Percentiles rank a stretch among this genome's conserved stretches.
Conservation (phyloP, 2,888 invertebrate species). For the Napeogenes inachia region DNA sequence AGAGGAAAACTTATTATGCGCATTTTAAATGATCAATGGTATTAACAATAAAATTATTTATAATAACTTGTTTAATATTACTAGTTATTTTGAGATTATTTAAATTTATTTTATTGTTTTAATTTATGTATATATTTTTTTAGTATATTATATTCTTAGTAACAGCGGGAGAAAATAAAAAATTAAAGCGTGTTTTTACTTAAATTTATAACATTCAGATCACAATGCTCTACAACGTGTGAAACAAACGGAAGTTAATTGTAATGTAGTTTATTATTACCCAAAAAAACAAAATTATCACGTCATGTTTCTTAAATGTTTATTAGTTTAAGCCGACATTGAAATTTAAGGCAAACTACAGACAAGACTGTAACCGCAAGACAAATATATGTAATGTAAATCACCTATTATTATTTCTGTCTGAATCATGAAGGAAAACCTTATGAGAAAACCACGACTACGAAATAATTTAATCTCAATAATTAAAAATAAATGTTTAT, state of each 20-base stretch:
- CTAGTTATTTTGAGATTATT: no score
- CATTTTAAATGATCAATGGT: background rate
- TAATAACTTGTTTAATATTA: background rate
- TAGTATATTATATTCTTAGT: no score
- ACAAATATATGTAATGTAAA: no score
- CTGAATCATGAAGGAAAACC: no score
- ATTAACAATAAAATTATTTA: background rate
- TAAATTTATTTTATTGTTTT: no score
- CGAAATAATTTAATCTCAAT: no score
- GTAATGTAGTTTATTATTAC: slow-evolving; percentile 25
- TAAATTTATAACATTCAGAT: slow-evolving; percentile 24
- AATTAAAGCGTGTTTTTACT: slow-evolving; percentile 16
- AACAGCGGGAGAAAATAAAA: background rate
- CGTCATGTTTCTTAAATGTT: slow-evolving; percentile 29
- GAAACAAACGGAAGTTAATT: slow-evolving; percentile 31
- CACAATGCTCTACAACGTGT: slow-evolving; percentile 26
- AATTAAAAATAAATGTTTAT: no score
- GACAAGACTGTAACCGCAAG: background rate
- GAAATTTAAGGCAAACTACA: background rate
- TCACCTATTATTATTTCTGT: no score
- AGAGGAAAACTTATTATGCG: slow-evolving; percentile 6
- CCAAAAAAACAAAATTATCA: slow-evolving; percentile 26
- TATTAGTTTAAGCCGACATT: slow-evolving; percentile 14
- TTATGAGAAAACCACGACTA: no score
- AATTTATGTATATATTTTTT: no score